Percentiles rank a stretch among this genome's conserved stretches.
These are phyloP conservation scores for Ellobium chinense DNA, from an alignment of 2,888 invertebrate genomes.

Conservation along the genomic window DNA sequence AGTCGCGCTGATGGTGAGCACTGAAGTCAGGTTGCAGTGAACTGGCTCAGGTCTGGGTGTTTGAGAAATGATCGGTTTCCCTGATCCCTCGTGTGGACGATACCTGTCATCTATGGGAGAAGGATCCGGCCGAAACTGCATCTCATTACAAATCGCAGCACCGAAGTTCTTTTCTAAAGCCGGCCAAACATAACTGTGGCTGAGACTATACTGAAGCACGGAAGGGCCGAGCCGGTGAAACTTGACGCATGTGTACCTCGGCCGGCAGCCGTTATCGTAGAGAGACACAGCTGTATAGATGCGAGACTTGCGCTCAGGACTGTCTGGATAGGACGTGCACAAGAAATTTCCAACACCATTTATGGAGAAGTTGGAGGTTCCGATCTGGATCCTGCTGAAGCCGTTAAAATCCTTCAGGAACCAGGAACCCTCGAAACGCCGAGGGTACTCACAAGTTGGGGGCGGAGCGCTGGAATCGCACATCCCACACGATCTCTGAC, in stretches of 20 bases:
- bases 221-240: conserved; percentile 58
- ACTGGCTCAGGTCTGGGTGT: conserved; percentile 42
- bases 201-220: conserved; percentile 60
- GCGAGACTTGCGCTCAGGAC: conserved; percentile 51
- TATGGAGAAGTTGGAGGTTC: conserved; percentile 44
- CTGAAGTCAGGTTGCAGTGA: conserved; percentile 59
- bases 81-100: conserved; percentile 49
- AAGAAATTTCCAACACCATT: conserved; percentile 61
- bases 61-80: conserved; percentile 60
- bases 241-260: conserved; percentile 66
- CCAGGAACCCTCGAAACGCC: conserved; percentile 59
- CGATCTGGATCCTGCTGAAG: conserved; percentile 27
- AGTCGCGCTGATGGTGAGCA: conserved; percentile 55
- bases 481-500: conserved; percentile 65
- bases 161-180: conserved; percentile 34
- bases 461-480: conserved; percentile 60
- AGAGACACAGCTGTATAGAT: conserved; percentile 64
- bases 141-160: conserved; percentile 51
- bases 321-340: conserved; percentile 60
- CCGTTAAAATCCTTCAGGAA: conserved; percentile 46
- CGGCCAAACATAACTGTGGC: conserved; percentile 67
- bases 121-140: conserved; percentile 61
- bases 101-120: conserved; percentile 63
- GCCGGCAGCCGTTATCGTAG: conserved; percentile 69
- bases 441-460: conserved; percentile 61